Percentiles rank a stretch among this genome's conserved stretches.
These are phyloP conservation scores for Pediacus dermestoides DNA, from an alignment of 2,888 invertebrate species.

Conservation along the genomic window DNA sequence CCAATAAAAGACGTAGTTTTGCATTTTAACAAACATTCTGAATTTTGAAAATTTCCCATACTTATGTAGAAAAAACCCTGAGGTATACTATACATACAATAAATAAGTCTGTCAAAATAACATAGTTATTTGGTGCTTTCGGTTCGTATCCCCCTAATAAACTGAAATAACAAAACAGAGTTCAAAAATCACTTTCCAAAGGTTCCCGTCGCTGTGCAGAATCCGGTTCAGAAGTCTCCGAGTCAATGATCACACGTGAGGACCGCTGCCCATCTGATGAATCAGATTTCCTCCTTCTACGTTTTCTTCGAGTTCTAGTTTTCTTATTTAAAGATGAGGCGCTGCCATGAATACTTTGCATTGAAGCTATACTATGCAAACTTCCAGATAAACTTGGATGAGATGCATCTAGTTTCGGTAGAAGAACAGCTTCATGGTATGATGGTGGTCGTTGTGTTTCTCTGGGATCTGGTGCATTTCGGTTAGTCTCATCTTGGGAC, in stretches of 20 bases:
- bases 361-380: conserved; percentile 37
- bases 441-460: conserved; percentile 69
- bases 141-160: too few relatives aligned
- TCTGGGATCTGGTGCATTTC: conserved; percentile 65
- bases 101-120: too few relatives aligned
- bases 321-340: conserved; percentile 37
- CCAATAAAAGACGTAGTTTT: too few relatives aligned
- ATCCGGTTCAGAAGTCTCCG: conserved; percentile 23
- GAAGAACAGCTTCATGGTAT: conserved; percentile 72
- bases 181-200: conserved; percentile 39
- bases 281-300: conserved; percentile 35
- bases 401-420: conserved; percentile 66
- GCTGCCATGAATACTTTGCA: conserved; percentile 33
- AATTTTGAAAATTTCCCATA: too few relatives aligned
- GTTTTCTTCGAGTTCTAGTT: conserved; percentile 33
- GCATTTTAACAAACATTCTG: too few relatives aligned
- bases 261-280: conserved; percentile 30
- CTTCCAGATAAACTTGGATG: conserved; percentile 51
- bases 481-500: conserved; percentile 39
- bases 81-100: too few relatives aligned
- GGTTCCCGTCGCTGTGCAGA: conserved; percentile 25
- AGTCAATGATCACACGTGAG: conserved; percentile 27
- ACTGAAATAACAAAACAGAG: too few relatives aligned
- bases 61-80: too few relatives aligned
- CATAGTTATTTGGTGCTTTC: too few relatives aligned